Conservation (phyloP, 2,113 vertebrate genomes). For the Nyctibius bracteatus region DNA sequence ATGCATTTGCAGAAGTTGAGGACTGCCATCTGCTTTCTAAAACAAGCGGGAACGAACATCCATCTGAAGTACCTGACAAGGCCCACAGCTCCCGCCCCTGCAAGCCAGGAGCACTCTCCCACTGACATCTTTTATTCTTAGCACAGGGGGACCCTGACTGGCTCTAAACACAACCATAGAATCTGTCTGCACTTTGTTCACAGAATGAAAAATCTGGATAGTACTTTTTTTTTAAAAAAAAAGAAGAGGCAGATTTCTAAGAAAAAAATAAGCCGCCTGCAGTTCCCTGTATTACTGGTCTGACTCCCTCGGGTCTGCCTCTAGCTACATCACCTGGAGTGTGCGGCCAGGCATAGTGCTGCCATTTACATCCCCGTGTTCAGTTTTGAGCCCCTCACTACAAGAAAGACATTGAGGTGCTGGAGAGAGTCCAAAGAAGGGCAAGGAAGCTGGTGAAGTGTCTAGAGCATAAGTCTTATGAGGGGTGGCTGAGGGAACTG, state of each 20-base stretch:
- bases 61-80: neutral
- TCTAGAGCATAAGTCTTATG: no score
- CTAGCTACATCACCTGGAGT: neutral
- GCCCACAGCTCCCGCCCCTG: neutral
- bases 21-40: neutral
- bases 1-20: fast-evolving
- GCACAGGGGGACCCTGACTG: neutral
- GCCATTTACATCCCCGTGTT: neutral
- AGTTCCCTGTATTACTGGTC: neutral
- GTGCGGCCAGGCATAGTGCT: fast-evolving
- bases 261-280: neutral
- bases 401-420: no score
- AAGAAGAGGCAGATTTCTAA: neutral
- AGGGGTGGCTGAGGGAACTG: no score
- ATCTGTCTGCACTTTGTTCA: neutral
- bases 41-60: neutral
- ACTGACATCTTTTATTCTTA: neutral
- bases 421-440: no score
- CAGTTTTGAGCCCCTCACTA: no score
- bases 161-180: neutral
- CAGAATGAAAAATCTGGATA: neutral
- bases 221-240: neutral
- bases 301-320: neutral
- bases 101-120: neutral
- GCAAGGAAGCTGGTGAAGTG: no score